These are phyloP conservation scores for Achatina immaculata DNA, from an alignment of 1,140 invertebrate genomes.

Conservation along the genomic window DNA sequence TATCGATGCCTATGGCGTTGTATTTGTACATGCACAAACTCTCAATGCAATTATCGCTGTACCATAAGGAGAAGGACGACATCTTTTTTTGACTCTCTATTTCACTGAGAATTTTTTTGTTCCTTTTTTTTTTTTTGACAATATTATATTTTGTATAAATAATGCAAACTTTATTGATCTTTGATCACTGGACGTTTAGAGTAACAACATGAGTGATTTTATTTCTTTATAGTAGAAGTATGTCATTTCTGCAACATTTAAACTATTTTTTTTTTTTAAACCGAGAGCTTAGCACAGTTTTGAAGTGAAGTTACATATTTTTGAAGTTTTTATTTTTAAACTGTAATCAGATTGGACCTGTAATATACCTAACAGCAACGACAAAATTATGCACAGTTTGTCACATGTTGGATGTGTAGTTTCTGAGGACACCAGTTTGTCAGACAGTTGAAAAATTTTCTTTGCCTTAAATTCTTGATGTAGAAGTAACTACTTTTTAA, in stretches of 20 bases:
- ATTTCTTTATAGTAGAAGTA: not conserved
- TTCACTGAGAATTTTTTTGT: not conserved
- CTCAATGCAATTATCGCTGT: slow-evolving; percentile 28
- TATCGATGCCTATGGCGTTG: not conserved
- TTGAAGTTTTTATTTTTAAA: too few relatives aligned
- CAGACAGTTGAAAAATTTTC: too few relatives aligned
- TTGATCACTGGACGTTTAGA: not conserved
- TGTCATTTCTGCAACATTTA: not conserved
- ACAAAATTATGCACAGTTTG: too few relatives aligned
- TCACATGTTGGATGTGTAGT: too few relatives aligned
- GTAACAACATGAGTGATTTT: not conserved
- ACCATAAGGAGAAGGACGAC: slow-evolving; percentile 36
- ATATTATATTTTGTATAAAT: not conserved
- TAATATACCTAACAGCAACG: too few relatives aligned
- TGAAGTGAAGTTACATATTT: not conserved
- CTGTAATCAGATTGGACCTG: too few relatives aligned
- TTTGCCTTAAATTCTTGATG: too few relatives aligned
- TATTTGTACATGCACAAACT: not conserved
- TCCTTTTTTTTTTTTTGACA: not conserved
- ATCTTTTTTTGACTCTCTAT: not conserved
- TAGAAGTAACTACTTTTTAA: too few relatives aligned
- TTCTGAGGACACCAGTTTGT: too few relatives aligned
- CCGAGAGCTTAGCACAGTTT: not conserved
- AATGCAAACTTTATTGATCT: not conserved
- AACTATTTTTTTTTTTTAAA: not conserved